These are phyloP conservation scores for Danio choprae DNA, from an alignment of 2,797 vertebrate genomes.

Conservation along the genomic window DNA sequence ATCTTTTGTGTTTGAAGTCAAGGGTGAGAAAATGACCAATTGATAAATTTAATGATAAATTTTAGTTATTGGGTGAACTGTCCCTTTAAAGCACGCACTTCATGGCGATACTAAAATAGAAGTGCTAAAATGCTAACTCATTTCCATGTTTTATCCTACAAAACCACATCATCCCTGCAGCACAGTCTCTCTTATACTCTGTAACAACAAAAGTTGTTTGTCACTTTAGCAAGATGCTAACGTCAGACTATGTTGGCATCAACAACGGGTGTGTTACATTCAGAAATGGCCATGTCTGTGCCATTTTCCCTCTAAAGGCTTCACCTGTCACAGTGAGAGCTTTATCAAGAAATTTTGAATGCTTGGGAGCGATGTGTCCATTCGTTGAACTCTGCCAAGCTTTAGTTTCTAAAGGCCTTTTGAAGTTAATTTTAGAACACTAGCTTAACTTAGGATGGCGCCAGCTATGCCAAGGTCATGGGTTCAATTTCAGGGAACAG, in stretches of 20 bases:
- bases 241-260: background rate
- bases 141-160: background rate
- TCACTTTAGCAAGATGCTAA: background rate
- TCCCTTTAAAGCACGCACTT: too few species aligned
- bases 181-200: background rate
- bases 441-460: slow-evolving; percentile 22
- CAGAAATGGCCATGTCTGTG: background rate
- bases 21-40: too few species aligned
- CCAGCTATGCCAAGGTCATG: background rate
- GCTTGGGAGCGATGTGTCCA: slow-evolving; percentile 1
- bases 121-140: background rate
- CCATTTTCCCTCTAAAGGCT: background rate
- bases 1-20: too few species aligned
- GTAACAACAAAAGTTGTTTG: too few species aligned
- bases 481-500: slow-evolving; percentile 2
- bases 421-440: slow-evolving; percentile 32
- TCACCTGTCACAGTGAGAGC: background rate
- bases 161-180: background rate
- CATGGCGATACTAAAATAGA: background rate
- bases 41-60: too few species aligned
- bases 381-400: background rate
- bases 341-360: background rate
- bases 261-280: background rate
- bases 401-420: slow-evolving; percentile 6
- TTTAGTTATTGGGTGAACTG: too few species aligned